Evolutionary conservation across 2,888 invertebrate species (phyloP).

Genomic region (Synergus umbraculus): DNA sequence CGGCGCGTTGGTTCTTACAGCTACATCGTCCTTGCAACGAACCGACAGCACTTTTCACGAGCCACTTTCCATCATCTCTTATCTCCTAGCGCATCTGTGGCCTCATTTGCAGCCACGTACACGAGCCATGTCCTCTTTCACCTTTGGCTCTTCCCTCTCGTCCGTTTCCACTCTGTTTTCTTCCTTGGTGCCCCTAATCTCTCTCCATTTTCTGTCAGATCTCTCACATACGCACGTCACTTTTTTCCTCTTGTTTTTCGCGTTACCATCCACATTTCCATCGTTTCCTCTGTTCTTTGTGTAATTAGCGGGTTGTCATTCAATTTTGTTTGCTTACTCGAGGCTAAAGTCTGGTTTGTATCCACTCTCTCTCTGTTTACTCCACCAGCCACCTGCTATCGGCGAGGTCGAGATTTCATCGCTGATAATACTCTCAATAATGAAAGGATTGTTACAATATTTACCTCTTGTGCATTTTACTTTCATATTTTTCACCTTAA

Average conservation of each 20-base stretch:
- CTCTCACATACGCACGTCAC: slow-evolving; percentile 6
- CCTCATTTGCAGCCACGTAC: slow-evolving; percentile 72
- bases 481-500: too few relatives aligned
- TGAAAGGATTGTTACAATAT: too few relatives aligned
- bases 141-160: slow-evolving; percentile 39
- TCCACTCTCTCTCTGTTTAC: background rate
- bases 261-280: background rate
- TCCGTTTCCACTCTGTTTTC: slow-evolving; percentile 50
- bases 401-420: background rate
- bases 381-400: background rate
- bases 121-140: slow-evolving; percentile 57
- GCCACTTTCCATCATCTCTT: slow-evolving; percentile 71
- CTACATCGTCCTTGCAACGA: slow-evolving; percentile 14
- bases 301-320: slow-evolving; percentile 14
- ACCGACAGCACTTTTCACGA: slow-evolving; percentile 71
- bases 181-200: slow-evolving; percentile 30
- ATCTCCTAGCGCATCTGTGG: slow-evolving; percentile 69
- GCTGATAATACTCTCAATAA: background rate
- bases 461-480: too few relatives aligned
- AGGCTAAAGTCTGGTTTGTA: background rate
- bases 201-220: slow-evolving; percentile 27
- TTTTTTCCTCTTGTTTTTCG: background rate
- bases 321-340: background rate
- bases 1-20: slow-evolving; percentile 18
- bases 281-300: background rate